Evolutionary conservation across 2,888 invertebrate species (phyloP), one percentile per base, ranked within the genome.

Genomic region (Alloplasta piceator): DNA sequence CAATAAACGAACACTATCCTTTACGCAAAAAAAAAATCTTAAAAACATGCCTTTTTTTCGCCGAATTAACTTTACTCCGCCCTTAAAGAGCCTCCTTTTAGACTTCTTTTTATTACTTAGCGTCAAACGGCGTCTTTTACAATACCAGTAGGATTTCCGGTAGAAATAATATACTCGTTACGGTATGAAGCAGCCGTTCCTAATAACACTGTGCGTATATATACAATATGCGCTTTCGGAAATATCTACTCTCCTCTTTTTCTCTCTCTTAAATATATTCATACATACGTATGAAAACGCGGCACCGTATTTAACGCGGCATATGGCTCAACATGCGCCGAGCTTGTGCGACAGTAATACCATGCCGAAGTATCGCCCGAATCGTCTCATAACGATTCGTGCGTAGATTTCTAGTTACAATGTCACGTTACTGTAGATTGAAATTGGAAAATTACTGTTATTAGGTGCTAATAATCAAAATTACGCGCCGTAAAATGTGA

Each of bases 311-410:
- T 66, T 64, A 81, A 81, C 66, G 81, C 74, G 74, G 78, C 81
- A 81, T 81, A 81, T 81, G 81, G 81, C 70, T 81, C 56, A 78
- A 81, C 81, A 81, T 66, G 81, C 58, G 1, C 26, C 26, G 74
- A 78, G 70, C 70, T 81, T 55, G 50, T 61, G 70, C 56, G 74
- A 63, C 41, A 60, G 66, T 70, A 74, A 81, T 67, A 73, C 68
- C 55, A 58, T 64, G 68, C 46, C 56, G 55, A 64, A 58, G 55
- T 71, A 64, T 70, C 78, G 68, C 64, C 52, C 72, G 63, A 78
- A 73, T 64, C 70, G 66, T 39, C 58, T 70, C 43, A 36, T 52
- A 52, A 52, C 52, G 52, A 52, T 14, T 52, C 16, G 43, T 52
- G 12, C 50, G 55, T 36, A 61, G 43, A 63, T 52, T 41, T 14